Base-by-base conservation (phyloP, 1,140 invertebrate species). In the Brachionus rubens region DNA sequence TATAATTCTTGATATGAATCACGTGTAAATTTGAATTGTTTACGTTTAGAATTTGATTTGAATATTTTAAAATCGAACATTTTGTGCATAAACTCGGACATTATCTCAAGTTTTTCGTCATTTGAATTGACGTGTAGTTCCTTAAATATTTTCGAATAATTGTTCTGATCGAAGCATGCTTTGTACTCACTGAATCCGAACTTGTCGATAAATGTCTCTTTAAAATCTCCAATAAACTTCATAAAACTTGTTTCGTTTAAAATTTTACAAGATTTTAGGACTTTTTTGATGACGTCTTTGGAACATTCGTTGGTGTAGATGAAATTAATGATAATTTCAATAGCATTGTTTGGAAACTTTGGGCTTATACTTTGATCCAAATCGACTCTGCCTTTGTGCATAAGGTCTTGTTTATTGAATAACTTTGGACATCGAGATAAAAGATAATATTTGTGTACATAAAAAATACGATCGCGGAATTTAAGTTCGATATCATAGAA, bases 1-100 rank as follows among this genome's bases (percentile, higher is more conserved):
- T 85, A 87, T 6, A 91, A 83, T 10, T 88, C 87, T 9, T 83
- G 81, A 67, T 48, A 12, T 12, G 46, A 72, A 5, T 50, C 46
- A 24, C 75, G 82, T 68, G 77, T 70, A 77, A 77, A 67, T 48
- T 36, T 67, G 3, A 70, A 46, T 6, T 30, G 21, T n/a, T 68
- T 77, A 14, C 30, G 24, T 19, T 36, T 77, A 10, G 33, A 1
- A 19, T 4, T 56, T 14, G 48, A 40, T 24, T 21, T 47, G 2
- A 14, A 1, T 3, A 28, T 43, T 75, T 50, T 48, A 12, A 52
- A 28, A 33, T 56, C 76, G 24, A 65, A 76, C 3, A 76, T 65
- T 56, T 62, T 76, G 4, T 33, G 21, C 36, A 65, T 28, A 65
- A 65, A 46, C 1, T 43, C 24, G 1, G 36, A 43, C 59, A 65